Evolutionary conservation across 2,888 invertebrate species (phyloP).

Genomic region (Lottia scabra): DNA sequence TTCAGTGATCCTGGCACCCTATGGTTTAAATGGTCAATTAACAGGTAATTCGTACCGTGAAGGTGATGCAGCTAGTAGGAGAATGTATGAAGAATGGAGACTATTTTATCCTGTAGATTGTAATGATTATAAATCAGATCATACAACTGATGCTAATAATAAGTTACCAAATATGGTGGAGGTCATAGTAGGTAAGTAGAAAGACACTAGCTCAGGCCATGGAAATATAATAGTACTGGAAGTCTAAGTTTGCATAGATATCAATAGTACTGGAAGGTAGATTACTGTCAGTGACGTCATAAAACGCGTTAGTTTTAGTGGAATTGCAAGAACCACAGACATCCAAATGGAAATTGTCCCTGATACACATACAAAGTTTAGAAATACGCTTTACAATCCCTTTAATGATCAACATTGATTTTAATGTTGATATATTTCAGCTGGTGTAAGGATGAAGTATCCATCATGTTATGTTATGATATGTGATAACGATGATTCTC

Average conservation of each 20-base stretch:
- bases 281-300: too few species aligned
- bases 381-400: too few species aligned
- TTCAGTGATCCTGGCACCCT: slow-evolving; percentile 93
- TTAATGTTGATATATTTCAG: slow-evolving; percentile 72
- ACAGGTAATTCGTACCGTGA: slow-evolving; percentile 83
- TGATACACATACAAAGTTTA: too few species aligned
- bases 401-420: too few species aligned
- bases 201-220: too few species aligned
- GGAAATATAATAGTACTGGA: too few species aligned
- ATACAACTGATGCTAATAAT: slow-evolving; percentile 17
- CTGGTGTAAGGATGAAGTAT: slow-evolving; percentile 94
- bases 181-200: slow-evolving; percentile 71
- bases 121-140: slow-evolving; percentile 7
- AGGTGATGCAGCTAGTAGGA: slow-evolving; percentile 74
- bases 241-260: too few species aligned
- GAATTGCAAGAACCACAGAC: too few species aligned
- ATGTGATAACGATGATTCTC: slow-evolving; percentile 62
- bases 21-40: slow-evolving; percentile 90
- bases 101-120: slow-evolving; percentile 77
- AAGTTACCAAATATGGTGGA: slow-evolving; percentile 75
- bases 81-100: slow-evolving; percentile 92
- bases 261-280: too few species aligned
- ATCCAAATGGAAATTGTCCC: too few species aligned
- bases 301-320: too few species aligned
- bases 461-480: slow-evolving; percentile 91